Evolutionary conservation across 2,113 vertebrate species (phyloP).

Genomic region (Emydocephalus ijimae): DNA sequence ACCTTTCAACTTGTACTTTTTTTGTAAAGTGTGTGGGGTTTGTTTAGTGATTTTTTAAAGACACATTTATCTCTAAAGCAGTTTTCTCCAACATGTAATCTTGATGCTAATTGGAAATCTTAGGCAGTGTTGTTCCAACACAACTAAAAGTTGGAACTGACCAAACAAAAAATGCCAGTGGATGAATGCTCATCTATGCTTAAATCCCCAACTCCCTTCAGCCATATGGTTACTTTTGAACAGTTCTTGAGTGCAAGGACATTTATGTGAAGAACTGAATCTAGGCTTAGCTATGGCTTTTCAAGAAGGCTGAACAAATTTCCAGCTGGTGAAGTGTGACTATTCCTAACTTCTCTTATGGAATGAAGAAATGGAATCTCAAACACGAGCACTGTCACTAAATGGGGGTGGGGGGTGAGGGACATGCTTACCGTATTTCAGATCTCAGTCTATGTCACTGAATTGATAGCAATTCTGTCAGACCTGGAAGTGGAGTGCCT

Average conservation of each 20-base stretch:
- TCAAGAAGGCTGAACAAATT: neutral
- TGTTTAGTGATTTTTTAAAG: neutral
- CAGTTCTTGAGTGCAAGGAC: neutral
- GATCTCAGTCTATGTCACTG: neutral
- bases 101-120: neutral
- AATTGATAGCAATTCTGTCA: conserved; percentile 7
- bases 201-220: neutral
- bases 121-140: neutral
- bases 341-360: neutral
- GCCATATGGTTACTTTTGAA: neutral
- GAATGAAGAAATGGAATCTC: neutral
- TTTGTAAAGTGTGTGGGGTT: neutral
- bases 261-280: neutral
- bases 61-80: neutral
- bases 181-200: neutral
- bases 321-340: neutral
- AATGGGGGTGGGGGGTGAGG: neutral
- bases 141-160: neutral
- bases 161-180: neutral
- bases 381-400: neutral
- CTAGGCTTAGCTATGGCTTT: neutral
- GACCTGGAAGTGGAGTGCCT: neutral
- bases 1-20: neutral
- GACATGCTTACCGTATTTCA: neutral
- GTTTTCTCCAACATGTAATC: neutral